A percentile compares a stretch with the other conserved stretches of the same genome.
These are phyloP conservation scores for Acanthis flammea DNA, from an alignment of 2,797 vertebrate genomes.

Conservation along the genomic window DNA sequence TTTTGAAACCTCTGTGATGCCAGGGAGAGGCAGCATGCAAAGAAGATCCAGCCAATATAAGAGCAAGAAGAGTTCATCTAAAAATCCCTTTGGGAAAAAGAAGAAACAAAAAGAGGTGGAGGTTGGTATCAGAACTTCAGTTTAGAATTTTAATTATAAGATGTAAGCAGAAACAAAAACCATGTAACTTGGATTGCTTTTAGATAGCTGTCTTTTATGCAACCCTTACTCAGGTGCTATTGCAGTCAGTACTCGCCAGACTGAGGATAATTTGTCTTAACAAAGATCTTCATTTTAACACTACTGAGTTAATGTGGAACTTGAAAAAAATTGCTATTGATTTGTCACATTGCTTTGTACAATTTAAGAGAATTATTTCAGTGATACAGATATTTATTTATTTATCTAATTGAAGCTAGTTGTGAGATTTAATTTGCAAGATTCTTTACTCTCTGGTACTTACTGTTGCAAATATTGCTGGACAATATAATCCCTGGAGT, in stretches of 20 bases:
- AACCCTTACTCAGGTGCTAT: not conserved
- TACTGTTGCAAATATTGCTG: not conserved
- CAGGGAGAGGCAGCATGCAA: not conserved
- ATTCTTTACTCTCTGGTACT: not conserved
- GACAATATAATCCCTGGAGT: not conserved
- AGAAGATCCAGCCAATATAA: constrained; percentile 18
- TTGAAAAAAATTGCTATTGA: not conserved
- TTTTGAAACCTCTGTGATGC: not conserved
- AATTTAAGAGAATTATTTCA: not conserved
- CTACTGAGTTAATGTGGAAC: not conserved
- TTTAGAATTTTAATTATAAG: not conserved
- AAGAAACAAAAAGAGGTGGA: not conserved
- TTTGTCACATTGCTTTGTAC: not conserved
- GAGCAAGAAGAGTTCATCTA: not conserved
- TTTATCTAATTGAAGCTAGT: not conserved
- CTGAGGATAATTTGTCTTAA: not conserved
- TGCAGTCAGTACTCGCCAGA: not conserved
- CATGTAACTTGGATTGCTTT: not conserved
- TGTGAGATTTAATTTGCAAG: not conserved
- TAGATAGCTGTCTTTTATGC: not conserved
- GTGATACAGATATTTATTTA: not conserved
- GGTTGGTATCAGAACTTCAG: constrained; percentile 24
- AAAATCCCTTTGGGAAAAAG: constrained; percentile 6
- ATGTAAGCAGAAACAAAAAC: not conserved
- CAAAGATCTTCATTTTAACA: not conserved